Conservation (phyloP, 2,888 invertebrate species). For the Antheraea assamensis region DNA sequence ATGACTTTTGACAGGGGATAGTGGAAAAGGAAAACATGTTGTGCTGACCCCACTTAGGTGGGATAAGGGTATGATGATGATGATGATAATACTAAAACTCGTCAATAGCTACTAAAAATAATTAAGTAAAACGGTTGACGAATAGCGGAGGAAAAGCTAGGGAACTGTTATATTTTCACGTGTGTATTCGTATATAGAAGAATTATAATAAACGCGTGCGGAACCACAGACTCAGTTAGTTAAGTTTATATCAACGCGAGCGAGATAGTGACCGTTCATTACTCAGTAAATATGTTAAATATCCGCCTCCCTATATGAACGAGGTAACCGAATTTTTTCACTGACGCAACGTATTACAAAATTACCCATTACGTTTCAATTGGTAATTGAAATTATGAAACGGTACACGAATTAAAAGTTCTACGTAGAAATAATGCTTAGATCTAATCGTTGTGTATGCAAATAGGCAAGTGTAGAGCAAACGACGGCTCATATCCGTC, state of each 20-base stretch:
- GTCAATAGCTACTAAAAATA: no score
- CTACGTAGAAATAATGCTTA: conserved; percentile 23
- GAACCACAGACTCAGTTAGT: no score
- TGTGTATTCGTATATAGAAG: no score
- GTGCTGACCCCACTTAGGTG: no score
- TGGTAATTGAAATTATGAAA: conserved; percentile 23
- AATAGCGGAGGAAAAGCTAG: no score
- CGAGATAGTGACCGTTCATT: not conserved
- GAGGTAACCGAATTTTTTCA: conserved; percentile 5
- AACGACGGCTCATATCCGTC: conserved; percentile 14
- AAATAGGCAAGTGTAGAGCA: conserved; percentile 30
- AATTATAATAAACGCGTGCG: no score
- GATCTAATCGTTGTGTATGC: conserved; percentile 36
- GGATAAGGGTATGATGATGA: no score
- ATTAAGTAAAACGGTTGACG: no score
- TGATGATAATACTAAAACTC: no score
- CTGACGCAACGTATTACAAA: conserved; percentile 21
- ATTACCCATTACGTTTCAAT: conserved; percentile 12
- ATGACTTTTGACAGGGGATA: no score
- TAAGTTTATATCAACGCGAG: not conserved
- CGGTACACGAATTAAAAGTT: conserved; percentile 21
- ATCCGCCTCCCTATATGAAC: not conserved
- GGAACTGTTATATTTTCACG: no score
- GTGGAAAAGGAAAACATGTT: no score
- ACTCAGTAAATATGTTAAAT: not conserved